Conservation (phyloP, 2,888 invertebrate species). For the Anagyrus pseudococci region DNA sequence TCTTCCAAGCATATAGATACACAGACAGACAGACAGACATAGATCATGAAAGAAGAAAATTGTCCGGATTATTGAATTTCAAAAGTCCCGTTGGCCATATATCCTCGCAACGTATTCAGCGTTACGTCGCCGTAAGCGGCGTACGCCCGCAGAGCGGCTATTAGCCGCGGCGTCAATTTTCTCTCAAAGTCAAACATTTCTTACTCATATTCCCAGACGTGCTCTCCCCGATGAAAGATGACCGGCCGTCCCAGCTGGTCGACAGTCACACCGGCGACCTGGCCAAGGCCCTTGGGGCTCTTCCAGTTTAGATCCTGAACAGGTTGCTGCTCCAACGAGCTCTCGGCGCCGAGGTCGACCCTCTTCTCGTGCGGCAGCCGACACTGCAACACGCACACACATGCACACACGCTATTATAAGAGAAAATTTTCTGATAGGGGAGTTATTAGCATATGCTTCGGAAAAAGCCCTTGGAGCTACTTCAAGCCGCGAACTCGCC, state of each 20-base stretch:
- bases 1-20: too few species aligned
- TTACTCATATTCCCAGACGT: constrained; percentile 80
- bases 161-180: too few species aligned
- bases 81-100: too few species aligned
- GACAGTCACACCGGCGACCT: constrained; percentile 85
- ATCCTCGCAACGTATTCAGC: too few species aligned
- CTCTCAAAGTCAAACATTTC: too few species aligned
- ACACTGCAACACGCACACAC: constrained; percentile 21
- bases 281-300: constrained; percentile 70
- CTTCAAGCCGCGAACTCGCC: background rate
- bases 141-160: too few species aligned
- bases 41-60: too few species aligned
- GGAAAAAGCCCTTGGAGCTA: too few species aligned
- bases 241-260: constrained; percentile 80
- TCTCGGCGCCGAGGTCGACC: background rate
- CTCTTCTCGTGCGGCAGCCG: constrained; percentile 20
- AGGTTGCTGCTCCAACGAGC: constrained; percentile 36
- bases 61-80: too few species aligned
- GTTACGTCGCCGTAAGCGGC: too few species aligned
- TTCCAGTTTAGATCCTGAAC: constrained; percentile 47
- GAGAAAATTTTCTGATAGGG: background rate
- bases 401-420: background rate
- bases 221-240: constrained; percentile 83
- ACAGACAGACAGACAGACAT: too few species aligned
- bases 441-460: too few species aligned